phyloP scores from a whole-genome alignment of 2,888 invertebrate genomes.

The Pocota personata region DNA sequence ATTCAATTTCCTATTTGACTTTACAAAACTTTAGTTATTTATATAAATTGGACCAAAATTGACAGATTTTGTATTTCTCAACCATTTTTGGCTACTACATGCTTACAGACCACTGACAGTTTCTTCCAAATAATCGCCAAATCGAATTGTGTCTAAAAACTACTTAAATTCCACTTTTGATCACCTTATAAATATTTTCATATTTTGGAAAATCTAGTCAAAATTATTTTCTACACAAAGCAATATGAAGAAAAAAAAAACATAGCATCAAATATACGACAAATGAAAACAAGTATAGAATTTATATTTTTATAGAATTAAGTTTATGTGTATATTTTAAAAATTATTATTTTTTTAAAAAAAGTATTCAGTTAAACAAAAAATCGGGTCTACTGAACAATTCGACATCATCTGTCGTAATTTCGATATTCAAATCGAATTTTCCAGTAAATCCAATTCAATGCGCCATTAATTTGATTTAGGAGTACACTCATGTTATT shows the following conservation, averaged over 20 bases:
- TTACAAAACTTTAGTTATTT: no score
- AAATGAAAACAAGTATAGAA: constrained; percentile 11
- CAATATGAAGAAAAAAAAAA: constrained; percentile 26
- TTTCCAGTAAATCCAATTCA: not conserved
- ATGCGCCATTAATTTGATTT: constrained; percentile 3
- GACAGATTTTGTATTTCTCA: no score
- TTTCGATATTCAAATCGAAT: not conserved
- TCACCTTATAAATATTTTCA: not conserved
- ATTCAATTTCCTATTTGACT: no score
- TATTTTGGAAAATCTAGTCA: constrained; percentile 67
- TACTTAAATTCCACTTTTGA: not conserved
- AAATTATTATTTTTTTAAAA: not conserved
- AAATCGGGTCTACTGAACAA: not conserved
- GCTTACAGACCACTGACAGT: not conserved
- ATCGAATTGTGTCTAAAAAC: not conserved
- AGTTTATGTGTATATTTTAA: constrained; percentile 39
- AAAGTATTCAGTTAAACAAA: constrained; percentile 6
- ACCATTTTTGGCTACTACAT: not conserved
- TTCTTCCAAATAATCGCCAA: constrained; percentile 19
- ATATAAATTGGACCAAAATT: no score
- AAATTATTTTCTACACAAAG: constrained; percentile 53
- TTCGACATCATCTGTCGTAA: not conserved
- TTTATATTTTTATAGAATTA: constrained; percentile 34
- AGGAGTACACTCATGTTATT: not conserved
- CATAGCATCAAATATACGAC: not conserved